These are phyloP conservation scores for Ylistrum balloti DNA, from an alignment of 1,140 invertebrate genomes.

Conservation along the genomic window DNA sequence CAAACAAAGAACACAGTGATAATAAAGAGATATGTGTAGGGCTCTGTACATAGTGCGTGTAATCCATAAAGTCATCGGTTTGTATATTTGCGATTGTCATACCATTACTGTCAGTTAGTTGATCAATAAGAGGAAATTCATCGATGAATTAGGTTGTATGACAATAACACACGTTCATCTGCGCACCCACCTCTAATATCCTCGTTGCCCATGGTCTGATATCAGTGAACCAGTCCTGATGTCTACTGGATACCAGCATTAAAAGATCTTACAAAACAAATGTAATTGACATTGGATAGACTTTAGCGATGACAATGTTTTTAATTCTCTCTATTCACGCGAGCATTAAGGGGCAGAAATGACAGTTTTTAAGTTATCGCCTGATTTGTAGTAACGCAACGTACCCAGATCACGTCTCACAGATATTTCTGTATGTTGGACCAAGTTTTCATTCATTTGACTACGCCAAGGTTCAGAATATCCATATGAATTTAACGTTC, in stretches of 20 bases:
- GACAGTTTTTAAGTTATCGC: neutral
- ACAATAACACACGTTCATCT: neutral
- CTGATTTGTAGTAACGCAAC: neutral
- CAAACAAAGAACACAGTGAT: neutral
- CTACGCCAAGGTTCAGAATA: too few relatives aligned
- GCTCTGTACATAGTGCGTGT: neutral
- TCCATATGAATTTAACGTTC: too few relatives aligned
- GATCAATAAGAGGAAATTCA: conserved; percentile 25
- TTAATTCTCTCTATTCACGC: neutral
- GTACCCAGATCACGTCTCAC: too few relatives aligned
- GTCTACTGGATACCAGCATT: neutral
- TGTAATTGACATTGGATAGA: neutral
- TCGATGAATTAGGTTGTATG: neutral
- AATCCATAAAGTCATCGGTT: neutral
- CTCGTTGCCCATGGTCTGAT: neutral
- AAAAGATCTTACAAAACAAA: conserved; percentile 3
- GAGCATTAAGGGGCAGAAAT: neutral
- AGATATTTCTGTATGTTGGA: too few relatives aligned
- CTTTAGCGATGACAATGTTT: neutral
- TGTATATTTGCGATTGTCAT: neutral
- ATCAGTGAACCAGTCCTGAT: neutral
- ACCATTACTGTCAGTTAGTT: neutral
- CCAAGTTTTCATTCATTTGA: too few relatives aligned
- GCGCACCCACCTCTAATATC: neutral
- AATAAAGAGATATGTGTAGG: neutral